phyloP scores from a whole-genome alignment of 1,140 invertebrate species.

The Hydropsyche tenuis region DNA sequence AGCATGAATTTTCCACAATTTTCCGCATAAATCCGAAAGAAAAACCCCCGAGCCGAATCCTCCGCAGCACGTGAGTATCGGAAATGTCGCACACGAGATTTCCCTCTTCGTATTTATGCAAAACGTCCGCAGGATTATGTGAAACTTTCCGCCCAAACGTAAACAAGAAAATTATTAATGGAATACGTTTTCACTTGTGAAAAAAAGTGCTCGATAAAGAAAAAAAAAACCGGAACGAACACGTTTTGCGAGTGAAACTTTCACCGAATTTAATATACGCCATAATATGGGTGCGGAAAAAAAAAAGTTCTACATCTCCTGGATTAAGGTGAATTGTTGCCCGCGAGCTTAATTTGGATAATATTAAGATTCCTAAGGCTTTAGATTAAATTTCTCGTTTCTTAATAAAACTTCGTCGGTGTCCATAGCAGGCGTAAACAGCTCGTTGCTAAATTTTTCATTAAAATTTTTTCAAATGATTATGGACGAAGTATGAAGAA shows the following conservation, averaged over 20 bases:
- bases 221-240: too few relatives aligned
- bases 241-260: not conserved
- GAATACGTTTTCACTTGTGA: too few relatives aligned
- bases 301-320: conserved; percentile 12
- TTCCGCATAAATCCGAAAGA: too few relatives aligned
- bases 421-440: conserved; percentile 8
- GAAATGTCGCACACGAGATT: too few relatives aligned
- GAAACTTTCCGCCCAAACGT: too few relatives aligned
- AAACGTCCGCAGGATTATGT: too few relatives aligned
- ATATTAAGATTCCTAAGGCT: conserved; percentile 27
- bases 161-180: too few relatives aligned
- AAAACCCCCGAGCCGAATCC: too few relatives aligned
- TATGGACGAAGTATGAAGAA: not conserved
- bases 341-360: conserved; percentile 24
- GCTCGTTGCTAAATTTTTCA: conserved; percentile 6
- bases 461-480: conserved; percentile 8
- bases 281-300: not conserved
- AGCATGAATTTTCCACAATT: conserved; percentile 17
- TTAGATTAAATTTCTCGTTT: conserved; percentile 22
- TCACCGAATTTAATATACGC: conserved; percentile 12
- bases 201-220: too few relatives aligned
- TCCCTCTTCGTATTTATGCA: too few relatives aligned
- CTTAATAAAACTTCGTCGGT: conserved; percentile 14
- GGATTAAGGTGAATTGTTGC: conserved; percentile 27
- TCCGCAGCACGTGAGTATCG: too few relatives aligned